Conservation (phyloP, 2,888 invertebrate species). For the Piscicola geometra region DNA sequence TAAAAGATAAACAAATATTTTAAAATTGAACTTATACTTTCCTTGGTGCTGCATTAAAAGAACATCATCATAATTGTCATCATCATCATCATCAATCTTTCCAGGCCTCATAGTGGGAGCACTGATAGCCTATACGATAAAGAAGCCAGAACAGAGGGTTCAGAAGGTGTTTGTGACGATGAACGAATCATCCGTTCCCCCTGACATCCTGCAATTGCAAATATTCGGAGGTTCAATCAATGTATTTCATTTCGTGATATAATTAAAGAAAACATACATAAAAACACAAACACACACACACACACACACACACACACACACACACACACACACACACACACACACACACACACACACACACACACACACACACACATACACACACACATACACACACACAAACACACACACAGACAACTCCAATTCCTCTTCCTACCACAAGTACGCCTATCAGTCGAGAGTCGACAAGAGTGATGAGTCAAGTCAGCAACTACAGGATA, state of each 20-base stretch:
- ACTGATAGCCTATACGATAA: conserved; percentile 23
- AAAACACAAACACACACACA: background rate
- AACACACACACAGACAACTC: background rate
- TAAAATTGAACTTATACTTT: too few species aligned
- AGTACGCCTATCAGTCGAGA: background rate
- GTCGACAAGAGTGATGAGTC: background rate
- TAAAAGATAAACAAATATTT: too few species aligned
- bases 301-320: too few species aligned
- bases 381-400: too few species aligned
- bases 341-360: too few species aligned
- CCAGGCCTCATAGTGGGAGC: conserved; percentile 34
- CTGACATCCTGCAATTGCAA: background rate
- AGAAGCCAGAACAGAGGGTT: background rate
- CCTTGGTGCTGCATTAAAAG: too few species aligned
- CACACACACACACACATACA: too few species aligned
- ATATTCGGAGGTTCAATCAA: background rate
- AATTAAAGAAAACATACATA: background rate
- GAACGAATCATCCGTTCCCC: background rate
- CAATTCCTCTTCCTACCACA: background rate
- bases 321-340: too few species aligned
- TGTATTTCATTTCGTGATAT: background rate
- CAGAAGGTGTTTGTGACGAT: conserved; percentile 4
- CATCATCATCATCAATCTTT: too few species aligned
- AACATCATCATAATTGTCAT: too few species aligned
- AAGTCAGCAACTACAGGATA: background rate